Conservation (phyloP, 1,140 invertebrate species). For the Papilio helenus region DNA sequence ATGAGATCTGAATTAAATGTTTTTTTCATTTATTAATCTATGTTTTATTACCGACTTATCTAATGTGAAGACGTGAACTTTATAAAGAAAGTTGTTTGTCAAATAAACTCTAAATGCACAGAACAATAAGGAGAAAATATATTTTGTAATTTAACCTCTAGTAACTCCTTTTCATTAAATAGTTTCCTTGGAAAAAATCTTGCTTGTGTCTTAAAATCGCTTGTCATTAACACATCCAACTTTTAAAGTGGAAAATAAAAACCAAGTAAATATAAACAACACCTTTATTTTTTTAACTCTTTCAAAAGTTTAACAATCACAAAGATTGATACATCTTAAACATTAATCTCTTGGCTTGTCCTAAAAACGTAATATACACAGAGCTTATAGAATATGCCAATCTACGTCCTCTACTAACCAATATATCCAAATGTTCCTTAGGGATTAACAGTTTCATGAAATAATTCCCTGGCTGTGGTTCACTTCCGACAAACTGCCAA, state of each 20-base stretch:
- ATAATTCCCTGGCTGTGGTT: not conserved
- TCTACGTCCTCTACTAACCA: not conserved
- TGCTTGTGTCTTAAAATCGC: no score
- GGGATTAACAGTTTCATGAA: not conserved
- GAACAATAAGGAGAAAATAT: no score
- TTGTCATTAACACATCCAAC: no score
- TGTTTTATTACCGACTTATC: constrained; percentile 43
- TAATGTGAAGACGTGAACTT: no score
- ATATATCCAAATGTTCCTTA: not conserved
- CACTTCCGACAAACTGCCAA: not conserved
- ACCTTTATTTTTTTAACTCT: no score
- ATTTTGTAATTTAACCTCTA: no score
- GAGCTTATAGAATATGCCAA: not conserved
- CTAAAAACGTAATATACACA: not conserved
- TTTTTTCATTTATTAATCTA: constrained; percentile 54
- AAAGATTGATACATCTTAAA: not conserved
- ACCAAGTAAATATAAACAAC: no score
- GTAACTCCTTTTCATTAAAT: no score
- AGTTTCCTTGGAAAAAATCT: no score
- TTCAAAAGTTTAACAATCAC: not conserved
- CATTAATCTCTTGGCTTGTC: not conserved
- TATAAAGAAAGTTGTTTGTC: no score
- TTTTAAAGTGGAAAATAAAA: no score
- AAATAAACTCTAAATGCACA: no score
- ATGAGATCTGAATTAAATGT: constrained; percentile 66